Conservation (phyloP, 2,113 vertebrate genomes). For the Ia io region DNA sequence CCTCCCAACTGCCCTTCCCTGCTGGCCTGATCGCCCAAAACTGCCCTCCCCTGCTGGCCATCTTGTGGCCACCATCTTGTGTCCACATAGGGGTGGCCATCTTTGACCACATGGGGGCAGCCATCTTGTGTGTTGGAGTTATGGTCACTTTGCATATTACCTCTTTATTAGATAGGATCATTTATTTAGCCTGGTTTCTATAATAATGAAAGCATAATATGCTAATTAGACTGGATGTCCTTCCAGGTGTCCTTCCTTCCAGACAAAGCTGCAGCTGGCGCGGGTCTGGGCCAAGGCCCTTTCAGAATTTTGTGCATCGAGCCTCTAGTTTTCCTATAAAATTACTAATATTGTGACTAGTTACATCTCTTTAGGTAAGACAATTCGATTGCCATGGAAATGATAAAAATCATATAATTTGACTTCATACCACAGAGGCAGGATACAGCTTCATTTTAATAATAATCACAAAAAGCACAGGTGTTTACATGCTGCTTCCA, state of each 20-base stretch:
- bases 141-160: too few species aligned
- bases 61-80: too few species aligned
- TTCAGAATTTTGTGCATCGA: too few species aligned
- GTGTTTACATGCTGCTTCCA: background rate
- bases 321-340: conserved; percentile 22
- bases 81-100: too few species aligned
- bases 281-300: too few species aligned
- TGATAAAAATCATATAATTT: conserved; percentile 61
- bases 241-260: too few species aligned
- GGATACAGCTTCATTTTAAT: conserved; percentile 62
- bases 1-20: too few species aligned
- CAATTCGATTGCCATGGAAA: conserved; percentile 73
- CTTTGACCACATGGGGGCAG: too few species aligned
- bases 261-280: too few species aligned
- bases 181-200: conserved; percentile 15
- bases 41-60: too few species aligned
- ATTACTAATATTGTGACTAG: conserved; percentile 58
- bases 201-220: background rate
- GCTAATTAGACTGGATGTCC: too few species aligned
- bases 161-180: background rate
- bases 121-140: too few species aligned
- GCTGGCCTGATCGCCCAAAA: accelerated
- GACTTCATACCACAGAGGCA: conserved; percentile 42
- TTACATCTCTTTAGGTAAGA: conserved; percentile 64
- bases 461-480: conserved; percentile 30